phyloP scores from a whole-genome alignment of 2,113 vertebrate genomes.

The Oceanodroma tethys region DNA sequence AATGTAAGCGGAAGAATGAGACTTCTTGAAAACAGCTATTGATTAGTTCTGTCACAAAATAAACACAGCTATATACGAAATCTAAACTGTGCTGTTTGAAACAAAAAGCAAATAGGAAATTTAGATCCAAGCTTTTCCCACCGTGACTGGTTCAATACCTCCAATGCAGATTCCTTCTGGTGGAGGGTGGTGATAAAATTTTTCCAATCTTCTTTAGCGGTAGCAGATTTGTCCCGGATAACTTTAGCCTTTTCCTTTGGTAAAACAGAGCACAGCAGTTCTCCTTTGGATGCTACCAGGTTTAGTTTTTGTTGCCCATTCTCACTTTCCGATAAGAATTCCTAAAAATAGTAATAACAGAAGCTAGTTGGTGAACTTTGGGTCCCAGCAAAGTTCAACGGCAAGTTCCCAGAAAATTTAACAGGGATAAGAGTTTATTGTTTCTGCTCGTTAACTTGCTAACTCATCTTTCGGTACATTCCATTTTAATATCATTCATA shows the following conservation, averaged over 20 bases:
- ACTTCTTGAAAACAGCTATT: neutral
- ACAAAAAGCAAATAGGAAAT: neutral
- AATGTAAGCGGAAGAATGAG: neutral
- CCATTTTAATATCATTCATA: neutral
- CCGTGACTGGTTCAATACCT: conserved; percentile 72
- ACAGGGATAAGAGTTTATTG: neutral
- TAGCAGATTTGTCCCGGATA: conserved; percentile 80
- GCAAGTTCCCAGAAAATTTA: neutral
- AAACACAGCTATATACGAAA: neutral
- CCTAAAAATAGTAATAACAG: conserved; percentile 69
- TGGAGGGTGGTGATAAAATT: conserved; percentile 87
- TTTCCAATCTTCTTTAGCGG: conserved; percentile 90
- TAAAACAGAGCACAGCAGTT: conserved; percentile 84
- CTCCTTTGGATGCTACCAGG: conserved; percentile 82
- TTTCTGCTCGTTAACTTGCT: neutral
- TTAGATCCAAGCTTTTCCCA: neutral
- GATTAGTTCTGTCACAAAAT: neutral
- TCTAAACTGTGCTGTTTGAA: neutral
- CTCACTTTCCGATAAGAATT: conserved; percentile 91
- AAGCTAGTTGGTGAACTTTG: neutral
- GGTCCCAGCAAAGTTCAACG: neutral
- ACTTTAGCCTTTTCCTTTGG: conserved; percentile 82
- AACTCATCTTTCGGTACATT: neutral
- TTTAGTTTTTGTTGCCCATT: conserved; percentile 90
- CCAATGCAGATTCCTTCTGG: conserved; percentile 84